Evolutionary conservation across 2,888 invertebrate genomes (phyloP), one percentile per base, ranked within the genome.

Genomic region (Chaetoderma sp.): DNA sequence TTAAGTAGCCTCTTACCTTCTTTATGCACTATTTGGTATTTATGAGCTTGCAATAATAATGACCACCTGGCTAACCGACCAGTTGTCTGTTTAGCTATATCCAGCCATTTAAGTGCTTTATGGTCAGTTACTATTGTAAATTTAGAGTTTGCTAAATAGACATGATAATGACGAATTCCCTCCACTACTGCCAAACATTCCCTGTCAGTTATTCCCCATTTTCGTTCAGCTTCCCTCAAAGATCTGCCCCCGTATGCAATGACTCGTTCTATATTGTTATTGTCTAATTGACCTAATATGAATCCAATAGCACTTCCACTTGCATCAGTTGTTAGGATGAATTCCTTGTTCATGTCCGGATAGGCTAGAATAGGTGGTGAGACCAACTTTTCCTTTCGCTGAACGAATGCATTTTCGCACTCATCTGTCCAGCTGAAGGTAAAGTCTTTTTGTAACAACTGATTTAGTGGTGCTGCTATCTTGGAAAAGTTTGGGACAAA

Each of bases 401-500:
- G 25, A 8, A 75, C 59, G 33, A 83, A 80, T 5, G 79, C 74
- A 3, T 59, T 25, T 44, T 79, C 67, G 57, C 79, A 80, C 6
- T 63, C 23, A 18, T 64, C 61, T 2, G 61, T 64, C 80, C 81
- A 82, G 10, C 61, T 36, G 33, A 73, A 80, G 25, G 60, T 58
- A 27, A 52, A 47, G 54, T 76, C 70, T 47, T 72, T 77, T 63
- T 72, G 72, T 27, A 79, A 64, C n/a, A 80, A 56, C 0, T 55
- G 28, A 64, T 83, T 74, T 10, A 84, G 60, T 0, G 81, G 82
- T 23, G 65, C 67, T 45, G 76, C 61, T 4, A 76, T 67, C 0
- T 59, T 62, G 5, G 80, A 62, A 1, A 80, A 60, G 23, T 74
- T 72, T 4, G 72, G 72, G 1, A 83, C 63, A 72, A 85, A 86